These are phyloP conservation scores for Panagrolaimus sp. DNA, from an alignment of 1,140 invertebrate genomes.

Conservation along the genomic window DNA sequence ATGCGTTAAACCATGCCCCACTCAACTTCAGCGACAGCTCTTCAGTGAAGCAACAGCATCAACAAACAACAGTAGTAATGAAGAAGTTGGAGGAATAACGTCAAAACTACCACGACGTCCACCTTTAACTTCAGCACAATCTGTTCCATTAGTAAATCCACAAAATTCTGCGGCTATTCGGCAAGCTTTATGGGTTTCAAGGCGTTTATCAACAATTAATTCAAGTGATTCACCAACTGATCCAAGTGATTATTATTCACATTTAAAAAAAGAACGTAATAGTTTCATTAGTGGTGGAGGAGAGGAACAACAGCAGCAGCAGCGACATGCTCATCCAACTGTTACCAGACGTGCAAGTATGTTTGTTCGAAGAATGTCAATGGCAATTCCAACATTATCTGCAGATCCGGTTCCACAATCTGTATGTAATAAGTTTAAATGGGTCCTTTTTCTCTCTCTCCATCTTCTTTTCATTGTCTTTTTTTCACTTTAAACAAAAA, in stretches of 20 bases:
- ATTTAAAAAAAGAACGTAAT: neutral
- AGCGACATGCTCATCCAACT: slow-evolving; percentile 7
- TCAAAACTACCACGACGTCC: neutral
- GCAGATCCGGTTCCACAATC: slow-evolving; percentile 42
- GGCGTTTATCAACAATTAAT: slow-evolving; percentile 1
- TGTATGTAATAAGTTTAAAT: slow-evolving; percentile 14
- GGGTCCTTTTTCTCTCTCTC: neutral
- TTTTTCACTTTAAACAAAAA: too few relatives aligned
- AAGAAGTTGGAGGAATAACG: neutral
- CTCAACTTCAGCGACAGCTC: slow-evolving; percentile 13
- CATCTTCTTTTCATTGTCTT: slow-evolving; percentile 31
- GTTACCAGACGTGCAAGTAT: slow-evolving; percentile 34
- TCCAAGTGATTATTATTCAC: neutral
- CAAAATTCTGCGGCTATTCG: neutral
- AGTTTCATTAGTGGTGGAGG: neutral
- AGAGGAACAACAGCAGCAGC: slow-evolving; percentile 24
- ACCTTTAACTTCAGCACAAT: neutral
- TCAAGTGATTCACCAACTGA: neutral
- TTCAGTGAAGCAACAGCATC: neutral
- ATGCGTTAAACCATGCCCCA: neutral
- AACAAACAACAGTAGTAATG: slow-evolving; percentile 4
- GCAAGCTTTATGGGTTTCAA: slow-evolving; percentile 9
- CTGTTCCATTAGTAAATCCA: neutral
- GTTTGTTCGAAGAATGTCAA: slow-evolving; percentile 46
- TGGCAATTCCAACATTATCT: slow-evolving; percentile 47